Conservation (phyloP, 2,888 invertebrate species). For the Himalopsyche kuldschensis region DNA sequence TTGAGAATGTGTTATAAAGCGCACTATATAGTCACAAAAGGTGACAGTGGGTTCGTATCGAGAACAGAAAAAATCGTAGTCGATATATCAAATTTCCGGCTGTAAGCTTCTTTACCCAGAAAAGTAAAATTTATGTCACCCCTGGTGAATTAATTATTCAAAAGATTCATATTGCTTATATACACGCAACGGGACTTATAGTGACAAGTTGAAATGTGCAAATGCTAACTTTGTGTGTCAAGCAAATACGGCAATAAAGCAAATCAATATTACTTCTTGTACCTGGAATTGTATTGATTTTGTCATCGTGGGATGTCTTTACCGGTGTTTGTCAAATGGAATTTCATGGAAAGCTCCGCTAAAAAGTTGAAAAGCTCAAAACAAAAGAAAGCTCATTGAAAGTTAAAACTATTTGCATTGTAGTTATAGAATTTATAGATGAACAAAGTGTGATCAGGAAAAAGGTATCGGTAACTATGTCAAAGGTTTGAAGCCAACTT, state of each 20-base stretch:
- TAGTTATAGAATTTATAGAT: no score
- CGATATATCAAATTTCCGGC: not conserved
- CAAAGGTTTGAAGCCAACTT: no score
- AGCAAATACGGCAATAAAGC: not conserved
- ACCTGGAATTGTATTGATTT: no score
- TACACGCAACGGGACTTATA: not conserved
- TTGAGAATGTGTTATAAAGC: not conserved
- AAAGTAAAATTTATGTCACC: not conserved
- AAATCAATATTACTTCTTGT: not conserved
- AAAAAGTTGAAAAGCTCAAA: no score
- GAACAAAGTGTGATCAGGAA: no score
- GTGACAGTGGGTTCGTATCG: not conserved
- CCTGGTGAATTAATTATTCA: not conserved
- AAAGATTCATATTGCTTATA: not conserved
- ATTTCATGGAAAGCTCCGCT: no score
- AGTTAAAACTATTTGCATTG: no score
- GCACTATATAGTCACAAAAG: not conserved
- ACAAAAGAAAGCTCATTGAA: no score
- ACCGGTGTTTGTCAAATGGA: no score
- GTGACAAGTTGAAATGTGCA: not conserved
- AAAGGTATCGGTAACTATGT: no score
- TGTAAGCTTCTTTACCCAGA: not conserved
- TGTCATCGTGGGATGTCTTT: no score
- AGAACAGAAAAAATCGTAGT: not conserved
- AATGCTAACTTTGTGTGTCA: not conserved